Conservation (phyloP, 2,113 vertebrate genomes). For the Mobula birostris region DNA sequence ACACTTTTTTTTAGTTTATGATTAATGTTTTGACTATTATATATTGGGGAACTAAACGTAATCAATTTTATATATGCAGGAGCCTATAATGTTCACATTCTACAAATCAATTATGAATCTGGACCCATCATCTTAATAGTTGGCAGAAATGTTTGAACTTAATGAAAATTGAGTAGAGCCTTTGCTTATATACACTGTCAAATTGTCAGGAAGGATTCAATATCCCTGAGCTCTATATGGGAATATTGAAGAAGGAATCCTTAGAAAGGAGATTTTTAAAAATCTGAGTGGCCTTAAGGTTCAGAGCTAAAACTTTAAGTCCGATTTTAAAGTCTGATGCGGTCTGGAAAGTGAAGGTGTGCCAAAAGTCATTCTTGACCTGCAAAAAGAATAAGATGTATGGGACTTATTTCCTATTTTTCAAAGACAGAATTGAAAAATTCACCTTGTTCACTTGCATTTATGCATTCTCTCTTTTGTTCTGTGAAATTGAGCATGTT, state of each 20-base stretch:
- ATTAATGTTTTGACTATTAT: neutral
- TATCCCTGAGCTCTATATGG: neutral
- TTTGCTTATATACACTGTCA: too few relatives aligned
- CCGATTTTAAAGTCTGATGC: neutral
- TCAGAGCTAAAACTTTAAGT: neutral
- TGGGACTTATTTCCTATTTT: neutral
- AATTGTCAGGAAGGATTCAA: neutral
- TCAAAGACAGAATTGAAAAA: too few relatives aligned
- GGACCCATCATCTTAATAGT: neutral
- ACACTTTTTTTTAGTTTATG: neutral
- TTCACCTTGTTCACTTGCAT: too few relatives aligned
- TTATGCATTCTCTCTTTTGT: neutral
- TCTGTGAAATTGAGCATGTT: neutral
- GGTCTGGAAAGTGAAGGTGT: neutral
- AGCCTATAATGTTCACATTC: neutral
- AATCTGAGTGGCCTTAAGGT: neutral
- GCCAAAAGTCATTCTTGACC: neutral
- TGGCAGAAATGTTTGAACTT: neutral
- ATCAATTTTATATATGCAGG: too few relatives aligned
- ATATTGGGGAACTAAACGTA: neutral
- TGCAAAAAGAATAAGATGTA: neutral
- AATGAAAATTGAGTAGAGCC: neutral
- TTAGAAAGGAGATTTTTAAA: neutral
- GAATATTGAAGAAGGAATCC: neutral
- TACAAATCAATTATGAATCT: neutral